Evolutionary conservation across 2,113 vertebrate genomes (phyloP).

Genomic region (Lagopus muta): DNA sequence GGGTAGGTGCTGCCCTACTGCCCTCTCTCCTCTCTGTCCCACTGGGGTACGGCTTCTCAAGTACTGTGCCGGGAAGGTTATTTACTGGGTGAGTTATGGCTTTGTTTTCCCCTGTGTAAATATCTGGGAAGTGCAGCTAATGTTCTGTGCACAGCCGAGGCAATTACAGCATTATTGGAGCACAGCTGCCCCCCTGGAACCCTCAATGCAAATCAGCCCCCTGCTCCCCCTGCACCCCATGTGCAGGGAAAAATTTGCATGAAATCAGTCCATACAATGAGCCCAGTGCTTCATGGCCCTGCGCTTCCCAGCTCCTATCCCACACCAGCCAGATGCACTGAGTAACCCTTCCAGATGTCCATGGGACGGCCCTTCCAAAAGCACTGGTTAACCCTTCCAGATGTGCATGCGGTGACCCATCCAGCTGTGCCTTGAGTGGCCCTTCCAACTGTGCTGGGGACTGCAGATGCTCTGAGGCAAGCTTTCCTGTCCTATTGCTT

Average conservation of each 20-base stretch:
- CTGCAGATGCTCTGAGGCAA: neutral
- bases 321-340: neutral
- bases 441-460: neutral
- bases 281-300: neutral
- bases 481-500: neutral
- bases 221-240: accelerated
- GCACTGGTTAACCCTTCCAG: neutral
- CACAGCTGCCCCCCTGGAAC: accelerated
- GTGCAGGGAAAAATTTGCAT: neutral
- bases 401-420: neutral
- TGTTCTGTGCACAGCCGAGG: constrained; percentile 37
- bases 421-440: neutral
- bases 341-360: neutral
- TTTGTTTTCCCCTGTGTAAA: constrained; percentile 66
- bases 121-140: constrained; percentile 53
- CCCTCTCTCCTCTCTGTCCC: neutral
- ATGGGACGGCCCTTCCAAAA: no score
- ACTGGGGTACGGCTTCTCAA: neutral
- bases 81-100: constrained; percentile 62
- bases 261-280: accelerated
- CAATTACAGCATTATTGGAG: constrained; percentile 1
- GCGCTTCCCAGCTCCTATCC: accelerated
- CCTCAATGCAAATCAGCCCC: neutral
- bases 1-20: neutral
- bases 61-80: accelerated